Evolutionary conservation across 2,888 invertebrate species (phyloP).

Genomic region (Pristionchus entomophagus): DNA sequence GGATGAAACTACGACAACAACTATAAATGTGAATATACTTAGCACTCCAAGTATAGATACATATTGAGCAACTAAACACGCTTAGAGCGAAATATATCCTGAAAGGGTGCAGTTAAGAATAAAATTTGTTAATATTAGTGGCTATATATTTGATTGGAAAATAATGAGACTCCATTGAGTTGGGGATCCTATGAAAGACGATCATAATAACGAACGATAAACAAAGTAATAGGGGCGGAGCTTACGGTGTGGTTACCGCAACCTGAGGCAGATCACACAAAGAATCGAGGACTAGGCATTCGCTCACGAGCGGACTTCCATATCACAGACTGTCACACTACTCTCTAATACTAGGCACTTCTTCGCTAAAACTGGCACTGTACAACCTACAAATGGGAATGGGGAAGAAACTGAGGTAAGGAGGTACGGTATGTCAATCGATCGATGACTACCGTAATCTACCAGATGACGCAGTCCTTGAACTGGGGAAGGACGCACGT

Average conservation of each 20-base stretch:
- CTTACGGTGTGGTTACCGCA: not conserved
- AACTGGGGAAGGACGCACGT: conserved; percentile 68
- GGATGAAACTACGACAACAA: not conserved
- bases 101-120: not conserved
- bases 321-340: conserved; percentile 18
- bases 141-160: not conserved
- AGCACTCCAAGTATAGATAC: not conserved
- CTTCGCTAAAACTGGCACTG: conserved; percentile 17
- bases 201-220: not conserved
- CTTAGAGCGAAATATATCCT: conserved; percentile 17
- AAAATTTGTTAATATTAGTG: not conserved
- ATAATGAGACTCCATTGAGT: not conserved
- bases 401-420: not conserved
- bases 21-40: not conserved
- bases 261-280: conserved; percentile 10
- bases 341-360: not conserved
- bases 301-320: not conserved
- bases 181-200: conserved; percentile 24
- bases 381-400: not conserved
- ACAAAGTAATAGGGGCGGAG: not conserved
- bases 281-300: conserved; percentile 11
- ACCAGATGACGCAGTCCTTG: conserved; percentile 70
- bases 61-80: not conserved
- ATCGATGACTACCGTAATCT: not conserved
- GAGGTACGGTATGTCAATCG: not conserved